Evolutionary conservation across 2,888 invertebrate species (phyloP), one percentile per base, ranked within the genome.

Genomic region (Caenorhabditis becei): DNA sequence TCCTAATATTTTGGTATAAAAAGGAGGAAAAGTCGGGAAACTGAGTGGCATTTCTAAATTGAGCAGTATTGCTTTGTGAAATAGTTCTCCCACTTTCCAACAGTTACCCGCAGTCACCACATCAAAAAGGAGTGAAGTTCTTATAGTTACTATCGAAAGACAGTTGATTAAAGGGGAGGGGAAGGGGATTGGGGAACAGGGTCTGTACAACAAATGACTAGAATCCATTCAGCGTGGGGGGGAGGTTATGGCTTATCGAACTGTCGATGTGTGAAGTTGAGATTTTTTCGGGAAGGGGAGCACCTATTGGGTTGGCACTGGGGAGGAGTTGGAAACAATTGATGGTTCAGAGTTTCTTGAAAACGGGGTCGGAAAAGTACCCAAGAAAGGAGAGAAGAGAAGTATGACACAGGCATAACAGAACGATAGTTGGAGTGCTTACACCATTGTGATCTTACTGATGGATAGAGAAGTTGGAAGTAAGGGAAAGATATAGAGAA

Each of bases 141-240:
- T 47, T 47, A 47, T 47, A 47, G 18, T 47, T 47, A 47, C 47
- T 24, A 63, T 49, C 37, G 44, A 74, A 65, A 75, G 75, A 75
- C 66, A 65, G 61, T 66, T 66, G 41, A 59, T 53, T 61, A 65
- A 51, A 24, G 18, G 23, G 18, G 41, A 44, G 28, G 62, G 61
- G 32, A 41, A 41, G 41, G 24, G 23, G 49, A 49, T 23, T 32
- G 16, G 49, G 49, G 56, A 20, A 59, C 16, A 53, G 77, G 69
- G 69, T 28, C 75, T 75, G 75, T 75, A 75, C 75, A 75, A 61
- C 75, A 75, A 44, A 66, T 75, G 75, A 75, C 75, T 75, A 75
- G 75, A 75, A 75, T 75, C 47, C 66, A 75, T 58, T 75, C 75
- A 75, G 75, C 75, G 20, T 18, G 8, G 11, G 18, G 47, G 8